A percentile compares a stretch with the other conserved stretches of the same genome.
Evolutionary conservation across 1,140 invertebrate genomes (phyloP).

Genomic region (Hylaeus anthracinus): DNA sequence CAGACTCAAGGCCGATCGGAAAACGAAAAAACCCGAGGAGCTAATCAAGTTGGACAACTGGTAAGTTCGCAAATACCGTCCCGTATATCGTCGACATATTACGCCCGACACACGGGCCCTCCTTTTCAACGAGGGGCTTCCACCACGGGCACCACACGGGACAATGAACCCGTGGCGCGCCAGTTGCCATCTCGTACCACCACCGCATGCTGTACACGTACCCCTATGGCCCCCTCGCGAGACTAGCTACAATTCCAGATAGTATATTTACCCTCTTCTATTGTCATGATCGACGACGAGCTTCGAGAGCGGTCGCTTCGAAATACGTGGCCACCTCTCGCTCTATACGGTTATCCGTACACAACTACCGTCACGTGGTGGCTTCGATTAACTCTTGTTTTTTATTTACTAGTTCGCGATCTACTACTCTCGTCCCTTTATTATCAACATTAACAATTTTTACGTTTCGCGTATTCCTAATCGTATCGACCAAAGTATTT

Average conservation of each 20-base stretch:
- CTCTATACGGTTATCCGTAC: background rate
- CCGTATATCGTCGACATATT: conserved; percentile 21
- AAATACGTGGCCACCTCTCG: conserved; percentile 8
- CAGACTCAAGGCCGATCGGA: conserved; percentile 91
- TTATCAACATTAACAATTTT: background rate
- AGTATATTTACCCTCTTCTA: conserved; percentile 46
- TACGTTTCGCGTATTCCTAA: background rate
- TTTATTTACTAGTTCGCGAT: background rate
- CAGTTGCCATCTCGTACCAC: conserved; percentile 67
- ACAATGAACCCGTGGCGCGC: conserved; percentile 76
- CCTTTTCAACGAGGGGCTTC: conserved; percentile 65
- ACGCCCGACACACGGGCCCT: conserved; percentile 56
- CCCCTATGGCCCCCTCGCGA: conserved; percentile 59
- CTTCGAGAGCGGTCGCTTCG: conserved; percentile 11
- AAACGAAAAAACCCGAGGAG: conserved; percentile 95
- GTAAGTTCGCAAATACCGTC: conserved; percentile 83
- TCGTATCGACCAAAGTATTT: conserved; percentile 3
- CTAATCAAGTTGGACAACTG: conserved; percentile 96
- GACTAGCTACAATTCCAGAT: conserved; percentile 27
- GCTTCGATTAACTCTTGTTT: conserved; percentile 11
- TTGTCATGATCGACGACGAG: conserved; percentile 29
- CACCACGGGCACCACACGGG: conserved; percentile 63
- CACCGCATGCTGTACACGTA: conserved; percentile 53
- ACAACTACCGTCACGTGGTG: conserved; percentile 35
- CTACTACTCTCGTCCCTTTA: background rate